These are phyloP conservation scores for Myotis planiceps DNA, from an alignment of 2,797 vertebrate genomes.

Conservation along the genomic window DNA sequence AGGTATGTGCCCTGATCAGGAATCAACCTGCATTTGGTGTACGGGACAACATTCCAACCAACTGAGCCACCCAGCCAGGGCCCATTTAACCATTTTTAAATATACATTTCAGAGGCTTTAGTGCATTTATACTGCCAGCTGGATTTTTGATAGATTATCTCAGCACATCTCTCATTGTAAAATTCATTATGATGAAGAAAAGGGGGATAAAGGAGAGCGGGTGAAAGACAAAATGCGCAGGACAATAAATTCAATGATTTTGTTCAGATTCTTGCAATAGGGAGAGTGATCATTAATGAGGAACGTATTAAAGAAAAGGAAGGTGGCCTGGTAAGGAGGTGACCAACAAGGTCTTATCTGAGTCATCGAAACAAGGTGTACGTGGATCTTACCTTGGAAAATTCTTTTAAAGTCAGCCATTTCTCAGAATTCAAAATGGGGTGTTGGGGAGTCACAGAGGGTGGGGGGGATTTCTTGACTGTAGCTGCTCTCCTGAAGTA, in stretches of 20 bases:
- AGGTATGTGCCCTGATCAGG: neutral
- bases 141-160: neutral
- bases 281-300: neutral
- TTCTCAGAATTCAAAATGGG: neutral
- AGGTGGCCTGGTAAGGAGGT: neutral
- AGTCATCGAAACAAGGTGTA: neutral
- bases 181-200: neutral
- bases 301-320: neutral
- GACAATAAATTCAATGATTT: neutral
- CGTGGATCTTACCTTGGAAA: neutral
- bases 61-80: neutral
- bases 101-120: neutral
- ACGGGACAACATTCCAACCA: neutral
- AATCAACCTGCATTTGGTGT: neutral
- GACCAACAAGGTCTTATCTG: neutral
- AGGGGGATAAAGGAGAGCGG: neutral
- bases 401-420: neutral
- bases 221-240: neutral
- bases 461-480: neutral
- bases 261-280: neutral
- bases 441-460: neutral
- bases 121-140: neutral
- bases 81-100: neutral
- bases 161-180: slow-evolving; percentile 19
- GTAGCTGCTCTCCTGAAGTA: neutral